phyloP scores from a whole-genome alignment of 2,888 invertebrate genomes.

The Malachius bipustulatus region DNA sequence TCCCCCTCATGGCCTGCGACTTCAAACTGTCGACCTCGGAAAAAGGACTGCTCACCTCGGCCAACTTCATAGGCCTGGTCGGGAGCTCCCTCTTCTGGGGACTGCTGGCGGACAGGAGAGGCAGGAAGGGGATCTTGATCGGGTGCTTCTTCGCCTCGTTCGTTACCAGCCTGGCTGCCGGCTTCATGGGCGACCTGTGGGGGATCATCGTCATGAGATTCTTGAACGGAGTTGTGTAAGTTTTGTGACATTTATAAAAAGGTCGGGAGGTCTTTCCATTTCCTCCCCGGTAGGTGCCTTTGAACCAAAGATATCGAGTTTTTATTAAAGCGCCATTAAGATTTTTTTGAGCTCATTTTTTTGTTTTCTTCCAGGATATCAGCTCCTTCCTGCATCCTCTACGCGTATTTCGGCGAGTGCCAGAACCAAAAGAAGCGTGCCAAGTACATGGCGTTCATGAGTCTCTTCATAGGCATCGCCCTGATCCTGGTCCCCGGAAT shows the following conservation, averaged over 20 bases:
- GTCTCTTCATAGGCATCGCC: slow-evolving; percentile 28
- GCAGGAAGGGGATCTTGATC: slow-evolving; percentile 17
- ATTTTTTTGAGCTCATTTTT: no score
- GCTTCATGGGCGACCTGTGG: slow-evolving; percentile 18
- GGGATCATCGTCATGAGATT: slow-evolving; percentile 17
- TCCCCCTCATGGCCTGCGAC: slow-evolving; percentile 21
- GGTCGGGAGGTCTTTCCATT: no score
- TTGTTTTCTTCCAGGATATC: slow-evolving; percentile 24
- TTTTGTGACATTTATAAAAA: no score
- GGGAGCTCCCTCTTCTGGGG: slow-evolving; percentile 20
- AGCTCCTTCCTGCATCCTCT: slow-evolving; percentile 34
- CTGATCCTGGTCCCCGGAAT: slow-evolving; percentile 40
- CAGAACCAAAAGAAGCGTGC: slow-evolving; percentile 30
- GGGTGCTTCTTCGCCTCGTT: slow-evolving; percentile 16
- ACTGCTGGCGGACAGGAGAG: slow-evolving; percentile 21
- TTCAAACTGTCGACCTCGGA: slow-evolving; percentile 17
- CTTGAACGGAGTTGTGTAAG: slow-evolving; percentile 21
- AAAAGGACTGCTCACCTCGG: slow-evolving; percentile 20
- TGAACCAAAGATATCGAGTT: no score
- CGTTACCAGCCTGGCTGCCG: slow-evolving; percentile 13
- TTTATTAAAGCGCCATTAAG: no score
- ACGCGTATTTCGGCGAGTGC: slow-evolving; percentile 38
- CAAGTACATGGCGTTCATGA: slow-evolving; percentile 33
- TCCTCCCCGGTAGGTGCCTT: no score
- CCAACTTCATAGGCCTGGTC: slow-evolving; percentile 18